Evolutionary conservation across 2,888 invertebrate species (phyloP), one percentile per base, ranked within the genome.

Genomic region (Laspeyria flexula): DNA sequence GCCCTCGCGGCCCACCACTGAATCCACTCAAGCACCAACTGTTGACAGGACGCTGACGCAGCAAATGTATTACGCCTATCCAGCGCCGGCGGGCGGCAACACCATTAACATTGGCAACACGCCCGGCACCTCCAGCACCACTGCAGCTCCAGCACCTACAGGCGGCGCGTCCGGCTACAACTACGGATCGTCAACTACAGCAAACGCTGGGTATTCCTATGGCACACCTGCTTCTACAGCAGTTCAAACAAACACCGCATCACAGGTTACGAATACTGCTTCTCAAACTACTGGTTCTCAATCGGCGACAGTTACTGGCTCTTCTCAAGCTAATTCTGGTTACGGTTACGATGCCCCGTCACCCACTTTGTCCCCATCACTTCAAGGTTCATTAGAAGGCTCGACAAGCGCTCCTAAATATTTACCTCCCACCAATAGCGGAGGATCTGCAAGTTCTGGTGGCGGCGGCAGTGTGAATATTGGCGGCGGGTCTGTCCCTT

Each of bases 21-120:
- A 71, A 53, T 70, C 85, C 49, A 82, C 85, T 82, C 85, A 85
- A 83, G 84, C 82, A 62, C 75, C 84, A 52, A 83, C 71, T 85
- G 82, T 83, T 80, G 84, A 83, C 79, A 85, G 85, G 79, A 82
- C 80, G 40, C 85, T 81, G 75, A 79, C 77, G 70, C 86, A 87
- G 71, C 85, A 84, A 75, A 90, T 88, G 89, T 89, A 77, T 81
- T 90, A 90, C 77, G 88, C 88, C 44, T 90, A 90, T 65, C 88
- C 90, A 42, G 87, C 67, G 23, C 86, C 87, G 13, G 61, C 73
- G 21, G 63, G 75, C 40, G 78, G 73, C 35, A 72, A 66, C 63
- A 66, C 76, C 11, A 73, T 76, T 38, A 82, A 73, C 68, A 73
- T 77, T 56, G 82, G 84, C n/a, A 75, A 65, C 48, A 71, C 79